Percentiles rank a stretch among this genome's conserved stretches.
These are phyloP conservation scores for Tricholaema leucomelas DNA, from an alignment of 2,113 vertebrate genomes.

Conservation along the genomic window DNA sequence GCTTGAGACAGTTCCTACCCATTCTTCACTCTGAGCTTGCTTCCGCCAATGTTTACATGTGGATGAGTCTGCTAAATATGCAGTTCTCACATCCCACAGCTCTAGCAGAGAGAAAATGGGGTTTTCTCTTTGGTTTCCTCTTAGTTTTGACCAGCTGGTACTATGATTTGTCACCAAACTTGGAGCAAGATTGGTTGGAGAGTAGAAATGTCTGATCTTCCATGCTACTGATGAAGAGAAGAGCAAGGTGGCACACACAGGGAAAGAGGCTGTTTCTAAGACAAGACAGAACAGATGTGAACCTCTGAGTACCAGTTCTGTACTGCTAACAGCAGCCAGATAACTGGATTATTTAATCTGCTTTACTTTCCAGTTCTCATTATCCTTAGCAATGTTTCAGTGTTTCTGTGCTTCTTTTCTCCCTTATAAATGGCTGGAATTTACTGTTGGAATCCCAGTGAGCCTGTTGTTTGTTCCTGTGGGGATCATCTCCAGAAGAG, in stretches of 20 bases:
- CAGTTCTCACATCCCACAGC: background rate
- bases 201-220: background rate
- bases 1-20: rapidly evolving
- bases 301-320: background rate
- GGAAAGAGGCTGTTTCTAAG: background rate
- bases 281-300: background rate
- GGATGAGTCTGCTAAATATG: background rate
- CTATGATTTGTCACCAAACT: background rate
- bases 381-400: background rate
- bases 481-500: background rate
- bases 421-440: background rate
- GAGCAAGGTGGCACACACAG: rapidly evolving
- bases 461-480: background rate
- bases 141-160: background rate
- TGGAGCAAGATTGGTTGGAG: background rate
- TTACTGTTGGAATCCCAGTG: background rate
- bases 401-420: background rate
- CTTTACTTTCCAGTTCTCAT: background rate
- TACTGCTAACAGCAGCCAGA: background rate
- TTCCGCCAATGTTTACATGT: background rate
- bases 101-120: background rate
- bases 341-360: background rate
- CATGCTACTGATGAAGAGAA: background rate
- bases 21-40: background rate
- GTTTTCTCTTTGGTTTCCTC: background rate